Conservation (phyloP, 1,140 invertebrate species). For the Lutraria rhynchaena region DNA sequence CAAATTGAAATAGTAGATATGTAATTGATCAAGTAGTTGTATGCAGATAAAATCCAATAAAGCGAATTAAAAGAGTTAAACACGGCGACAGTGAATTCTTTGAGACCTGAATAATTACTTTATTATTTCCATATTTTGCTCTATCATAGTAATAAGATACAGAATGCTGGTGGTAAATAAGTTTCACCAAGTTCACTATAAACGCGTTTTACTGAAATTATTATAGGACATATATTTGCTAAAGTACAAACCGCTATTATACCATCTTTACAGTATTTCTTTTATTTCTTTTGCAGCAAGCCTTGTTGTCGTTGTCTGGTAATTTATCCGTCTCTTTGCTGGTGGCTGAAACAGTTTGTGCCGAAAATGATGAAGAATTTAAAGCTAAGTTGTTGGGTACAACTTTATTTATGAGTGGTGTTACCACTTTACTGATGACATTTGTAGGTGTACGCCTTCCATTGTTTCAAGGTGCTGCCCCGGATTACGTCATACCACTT, state of each 20-base stretch:
- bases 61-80: too few relatives aligned
- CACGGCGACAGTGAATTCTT: too few relatives aligned
- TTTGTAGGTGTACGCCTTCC: constrained; percentile 60
- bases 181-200: neutral
- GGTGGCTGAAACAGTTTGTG: constrained; percentile 66
- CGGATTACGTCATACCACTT: constrained; percentile 70
- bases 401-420: constrained; percentile 68
- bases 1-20: neutral
- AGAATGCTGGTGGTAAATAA: too few relatives aligned
- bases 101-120: neutral
- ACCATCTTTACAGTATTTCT: neutral
- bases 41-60: too few relatives aligned
- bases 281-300: constrained; percentile 50
- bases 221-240: neutral
- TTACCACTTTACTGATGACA: constrained; percentile 67
- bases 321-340: constrained; percentile 62
- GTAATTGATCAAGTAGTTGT: neutral
- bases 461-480: constrained; percentile 70
- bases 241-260: neutral
- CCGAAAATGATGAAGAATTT: constrained; percentile 61
- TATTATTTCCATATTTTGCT: neutral
- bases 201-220: neutral
- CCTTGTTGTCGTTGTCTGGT: constrained; percentile 61
- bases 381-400: constrained; percentile 66
- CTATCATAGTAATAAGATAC: too few relatives aligned